Percentiles rank a stretch among this genome's conserved stretches.
Evolutionary conservation across 2,888 invertebrate genomes (phyloP).

Genomic region (Listrodromus nycthemerus): DNA sequence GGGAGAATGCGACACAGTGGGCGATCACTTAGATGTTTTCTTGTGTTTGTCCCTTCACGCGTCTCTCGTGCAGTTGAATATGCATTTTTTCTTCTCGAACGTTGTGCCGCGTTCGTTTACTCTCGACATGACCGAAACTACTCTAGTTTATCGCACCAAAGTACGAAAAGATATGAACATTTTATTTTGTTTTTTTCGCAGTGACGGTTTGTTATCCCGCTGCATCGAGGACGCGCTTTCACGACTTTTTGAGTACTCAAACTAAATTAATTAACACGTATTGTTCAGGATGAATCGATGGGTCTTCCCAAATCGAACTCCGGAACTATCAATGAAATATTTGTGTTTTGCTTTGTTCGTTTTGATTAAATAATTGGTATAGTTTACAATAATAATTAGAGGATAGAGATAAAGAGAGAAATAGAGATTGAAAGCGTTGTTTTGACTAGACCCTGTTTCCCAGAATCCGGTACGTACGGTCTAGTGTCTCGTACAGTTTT

Average conservation of each 20-base stretch:
- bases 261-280: conserved; percentile 41
- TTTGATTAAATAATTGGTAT: conserved; percentile 54
- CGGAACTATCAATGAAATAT: conserved; percentile 19
- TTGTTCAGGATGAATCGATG: conserved; percentile 16
- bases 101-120: conserved; percentile 15
- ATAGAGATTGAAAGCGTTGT: conserved; percentile 63
- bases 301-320: conserved; percentile 20
- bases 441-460: conserved; percentile 78
- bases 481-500: conserved; percentile 66
- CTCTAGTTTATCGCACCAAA: conserved; percentile 45
- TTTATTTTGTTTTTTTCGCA: conserved; percentile 47
- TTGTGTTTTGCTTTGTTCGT: conserved; percentile 16
- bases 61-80: conserved; percentile 38
- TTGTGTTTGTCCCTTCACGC: conserved; percentile 22
- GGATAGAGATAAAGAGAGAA: conserved; percentile 52
- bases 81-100: conserved; percentile 15
- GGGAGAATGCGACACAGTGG: conserved; percentile 18
- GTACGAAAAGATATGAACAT: conserved; percentile 51
- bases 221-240: conserved; percentile 26
- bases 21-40: background rate
- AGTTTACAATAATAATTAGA: conserved; percentile 48
- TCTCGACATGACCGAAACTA: conserved; percentile 16
- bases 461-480: conserved; percentile 75
- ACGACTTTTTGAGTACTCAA: conserved; percentile 6
- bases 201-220: conserved; percentile 23